These are phyloP conservation scores for Verasper variegatus DNA, from an alignment of 2,113 vertebrate species.

Conservation along the genomic window DNA sequence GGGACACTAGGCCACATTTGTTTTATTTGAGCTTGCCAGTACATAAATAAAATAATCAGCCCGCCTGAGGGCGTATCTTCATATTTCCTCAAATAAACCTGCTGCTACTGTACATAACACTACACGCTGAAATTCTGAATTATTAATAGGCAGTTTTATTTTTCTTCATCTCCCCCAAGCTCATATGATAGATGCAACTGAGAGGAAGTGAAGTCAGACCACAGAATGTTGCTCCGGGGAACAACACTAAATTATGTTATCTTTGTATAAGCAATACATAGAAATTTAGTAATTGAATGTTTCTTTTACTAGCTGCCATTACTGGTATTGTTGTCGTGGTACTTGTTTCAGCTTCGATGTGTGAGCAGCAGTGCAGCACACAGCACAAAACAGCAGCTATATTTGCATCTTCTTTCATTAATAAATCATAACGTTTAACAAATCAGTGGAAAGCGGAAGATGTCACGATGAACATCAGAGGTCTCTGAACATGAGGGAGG, in stretches of 20 bases:
- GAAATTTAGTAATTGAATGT: constrained; percentile 14
- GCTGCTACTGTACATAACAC: constrained; percentile 70
- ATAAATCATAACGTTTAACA: constrained; percentile 79
- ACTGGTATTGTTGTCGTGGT: constrained; percentile 30
- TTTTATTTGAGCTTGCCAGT: constrained; percentile 54
- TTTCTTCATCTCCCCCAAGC: constrained; percentile 56
- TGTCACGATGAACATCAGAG: constrained; percentile 71
- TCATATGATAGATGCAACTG: constrained; percentile 57
- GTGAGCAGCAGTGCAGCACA: constrained; percentile 6
- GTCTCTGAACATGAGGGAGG: constrained; percentile 35
- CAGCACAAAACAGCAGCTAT: constrained; percentile 59
- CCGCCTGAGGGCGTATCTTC: constrained; percentile 54
- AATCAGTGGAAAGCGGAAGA: constrained; percentile 67
- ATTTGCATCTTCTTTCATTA: constrained; percentile 78
- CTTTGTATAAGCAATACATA: constrained; percentile 37
- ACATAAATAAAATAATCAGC: constrained; percentile 45
- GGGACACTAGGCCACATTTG: constrained; percentile 32
- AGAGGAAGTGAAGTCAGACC: constrained; percentile 50
- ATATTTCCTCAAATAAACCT: constrained; percentile 73
- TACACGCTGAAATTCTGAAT: constrained; percentile 69
- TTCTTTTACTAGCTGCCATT: constrained; percentile 43
- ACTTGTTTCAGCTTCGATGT: constrained; percentile 11
- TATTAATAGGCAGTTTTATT: constrained; percentile 73
- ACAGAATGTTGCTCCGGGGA: constrained; percentile 48
- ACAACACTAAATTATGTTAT: constrained; percentile 49